Conservation (phyloP, 2,797 vertebrate species). For the Enteromius fasciolatus region DNA sequence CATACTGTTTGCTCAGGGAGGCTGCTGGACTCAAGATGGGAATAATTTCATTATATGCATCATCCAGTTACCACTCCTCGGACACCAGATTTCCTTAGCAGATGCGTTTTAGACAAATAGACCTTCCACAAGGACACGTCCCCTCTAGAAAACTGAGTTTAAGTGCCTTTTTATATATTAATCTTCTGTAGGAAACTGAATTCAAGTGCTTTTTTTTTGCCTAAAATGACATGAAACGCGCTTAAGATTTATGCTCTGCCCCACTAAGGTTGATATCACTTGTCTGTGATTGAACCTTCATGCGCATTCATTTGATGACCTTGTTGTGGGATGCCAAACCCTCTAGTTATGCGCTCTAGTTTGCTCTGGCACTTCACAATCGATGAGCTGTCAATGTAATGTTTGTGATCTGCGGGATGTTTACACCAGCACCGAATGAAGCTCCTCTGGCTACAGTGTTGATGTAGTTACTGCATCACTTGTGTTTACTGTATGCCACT, state of each 20-base stretch:
- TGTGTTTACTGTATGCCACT: constrained; percentile 4
- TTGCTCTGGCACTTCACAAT: constrained; percentile 15
- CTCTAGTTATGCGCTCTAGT: constrained; percentile 21
- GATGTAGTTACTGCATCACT: not conserved
- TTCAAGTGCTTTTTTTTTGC: not conserved
- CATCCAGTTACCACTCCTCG: constrained; percentile 34
- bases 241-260: not conserved
- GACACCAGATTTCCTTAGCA: constrained; percentile 7
- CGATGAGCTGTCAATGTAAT: constrained; percentile 42
- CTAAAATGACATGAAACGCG: not conserved
- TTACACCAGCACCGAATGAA: constrained; percentile 17
- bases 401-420: constrained; percentile 24
- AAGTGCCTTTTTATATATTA: not conserved
- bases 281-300: constrained; percentile 8
- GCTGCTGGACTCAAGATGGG: constrained; percentile 35
- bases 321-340: constrained; percentile 43
- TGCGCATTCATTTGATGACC: constrained; percentile 23
- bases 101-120: not conserved
- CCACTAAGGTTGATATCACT: not conserved
- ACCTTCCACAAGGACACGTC: not conserved
- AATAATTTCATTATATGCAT: constrained; percentile 47
- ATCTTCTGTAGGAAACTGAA: not conserved
- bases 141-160: not conserved
- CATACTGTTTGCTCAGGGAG: constrained; percentile 55
- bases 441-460: constrained; percentile 4